Conservation (phyloP, 2,888 invertebrate species). For the Diarsia brunnea region DNA sequence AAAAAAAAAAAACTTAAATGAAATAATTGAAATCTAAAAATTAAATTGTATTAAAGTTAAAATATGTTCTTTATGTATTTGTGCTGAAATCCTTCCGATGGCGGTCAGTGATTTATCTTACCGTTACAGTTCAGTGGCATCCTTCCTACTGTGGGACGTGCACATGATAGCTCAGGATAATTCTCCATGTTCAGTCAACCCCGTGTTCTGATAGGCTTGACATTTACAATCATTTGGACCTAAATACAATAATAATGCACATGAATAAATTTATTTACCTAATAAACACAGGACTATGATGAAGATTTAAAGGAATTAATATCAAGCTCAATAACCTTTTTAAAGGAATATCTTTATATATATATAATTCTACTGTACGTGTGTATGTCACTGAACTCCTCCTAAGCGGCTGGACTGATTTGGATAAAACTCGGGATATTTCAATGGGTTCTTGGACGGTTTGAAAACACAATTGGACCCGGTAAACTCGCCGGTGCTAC, state of each 20-base stretch:
- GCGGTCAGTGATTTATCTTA: not conserved
- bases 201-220: constrained; percentile 33
- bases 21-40: no score
- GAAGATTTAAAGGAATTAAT: not conserved
- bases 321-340: not conserved
- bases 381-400: no score
- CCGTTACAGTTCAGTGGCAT: constrained; percentile 11
- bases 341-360: no score
- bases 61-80: not conserved
- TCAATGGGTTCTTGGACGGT: no score
- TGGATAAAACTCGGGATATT: no score
- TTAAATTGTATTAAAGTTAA: no score
- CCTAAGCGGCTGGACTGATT: no score
- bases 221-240: constrained; percentile 27
- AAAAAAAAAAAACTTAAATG: no score
- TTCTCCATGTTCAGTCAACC: constrained; percentile 32
- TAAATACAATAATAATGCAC: constrained; percentile 23
- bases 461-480: no score
- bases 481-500: no score
- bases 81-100: not conserved
- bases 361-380: no score
- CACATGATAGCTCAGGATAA: constrained; percentile 7
- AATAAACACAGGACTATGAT: constrained; percentile 10
- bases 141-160: not conserved
- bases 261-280: constrained; percentile 19